Conservation (phyloP, 2,888 invertebrate species). For the Lepeophtheirus nordmannii region DNA sequence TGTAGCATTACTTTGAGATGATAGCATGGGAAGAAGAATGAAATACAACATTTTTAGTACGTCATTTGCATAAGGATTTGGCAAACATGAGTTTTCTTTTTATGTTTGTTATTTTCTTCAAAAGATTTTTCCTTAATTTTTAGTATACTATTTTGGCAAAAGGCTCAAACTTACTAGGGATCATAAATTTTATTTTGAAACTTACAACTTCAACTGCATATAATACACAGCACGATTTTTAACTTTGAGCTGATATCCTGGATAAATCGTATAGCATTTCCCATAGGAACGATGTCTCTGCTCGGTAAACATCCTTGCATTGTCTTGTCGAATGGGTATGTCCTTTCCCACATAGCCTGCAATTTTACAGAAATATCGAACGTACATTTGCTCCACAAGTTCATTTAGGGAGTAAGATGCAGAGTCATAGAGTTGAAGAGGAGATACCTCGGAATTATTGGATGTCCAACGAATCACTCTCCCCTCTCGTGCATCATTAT, state of each 20-base stretch:
- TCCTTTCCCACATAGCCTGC: not conserved
- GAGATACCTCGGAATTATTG: not conserved
- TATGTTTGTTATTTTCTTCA: too few relatives aligned
- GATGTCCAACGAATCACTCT: not conserved
- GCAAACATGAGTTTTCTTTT: too few relatives aligned
- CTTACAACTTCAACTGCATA: not conserved
- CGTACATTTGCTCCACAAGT: not conserved
- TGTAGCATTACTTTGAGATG: too few relatives aligned
- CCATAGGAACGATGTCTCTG: slow-evolving; percentile 6
- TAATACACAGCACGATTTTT: not conserved
- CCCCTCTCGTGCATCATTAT: not conserved
- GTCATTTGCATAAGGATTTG: too few relatives aligned
- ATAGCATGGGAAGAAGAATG: too few relatives aligned
- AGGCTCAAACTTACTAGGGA: too few relatives aligned
- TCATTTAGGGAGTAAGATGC: not conserved
- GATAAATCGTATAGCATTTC: slow-evolving; percentile 10
- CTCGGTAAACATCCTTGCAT: not conserved
- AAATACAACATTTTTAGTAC: too few relatives aligned
- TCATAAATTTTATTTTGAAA: not conserved
- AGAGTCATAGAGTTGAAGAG: not conserved
- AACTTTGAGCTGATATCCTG: not conserved
- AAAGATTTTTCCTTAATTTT: too few relatives aligned
- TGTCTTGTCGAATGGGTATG: not conserved
- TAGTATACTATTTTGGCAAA: too few relatives aligned
- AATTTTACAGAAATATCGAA: not conserved